phyloP scores from a whole-genome alignment of 2,113 vertebrate genomes.

The Zosterops japonicus region DNA sequence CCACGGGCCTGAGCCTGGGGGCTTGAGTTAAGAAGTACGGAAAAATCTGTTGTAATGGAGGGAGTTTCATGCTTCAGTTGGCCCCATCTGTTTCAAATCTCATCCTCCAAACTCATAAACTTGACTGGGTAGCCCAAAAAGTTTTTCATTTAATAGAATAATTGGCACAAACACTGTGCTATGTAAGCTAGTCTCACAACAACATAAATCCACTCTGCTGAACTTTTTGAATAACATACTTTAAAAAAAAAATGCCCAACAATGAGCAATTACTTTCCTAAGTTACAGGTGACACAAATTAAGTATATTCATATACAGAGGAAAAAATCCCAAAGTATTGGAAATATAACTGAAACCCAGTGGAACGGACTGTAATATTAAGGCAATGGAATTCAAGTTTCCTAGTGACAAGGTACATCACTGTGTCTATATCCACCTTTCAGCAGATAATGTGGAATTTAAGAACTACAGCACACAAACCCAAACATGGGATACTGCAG shows the following conservation, averaged over 20 bases:
- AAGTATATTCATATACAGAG: neutral
- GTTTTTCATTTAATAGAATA: neutral
- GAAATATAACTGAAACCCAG: neutral
- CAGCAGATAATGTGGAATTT: neutral
- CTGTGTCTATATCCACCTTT: neutral
- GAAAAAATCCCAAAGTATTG: neutral
- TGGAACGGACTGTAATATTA: neutral
- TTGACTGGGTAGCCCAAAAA: neutral
- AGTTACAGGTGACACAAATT: neutral
- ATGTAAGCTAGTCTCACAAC: neutral
- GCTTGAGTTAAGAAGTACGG: neutral
- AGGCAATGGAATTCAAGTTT: neutral
- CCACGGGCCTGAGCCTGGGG: fast-evolving
- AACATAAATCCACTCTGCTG: neutral
- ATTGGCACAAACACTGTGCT: neutral
- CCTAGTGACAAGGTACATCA: fast-evolving
- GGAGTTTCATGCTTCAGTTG: neutral
- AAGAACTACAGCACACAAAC: neutral
- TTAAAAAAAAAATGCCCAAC: neutral
- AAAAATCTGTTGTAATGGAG: neutral
- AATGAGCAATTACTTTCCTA: neutral
- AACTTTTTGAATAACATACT: neutral
- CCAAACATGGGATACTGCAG: neutral
- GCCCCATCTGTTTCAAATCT: neutral
- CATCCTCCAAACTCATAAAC: neutral